A percentile compares a stretch with the other conserved stretches of the same genome.
Evolutionary conservation across 2,797 vertebrate genomes (phyloP).

Genomic region (Acanthis flammea): DNA sequence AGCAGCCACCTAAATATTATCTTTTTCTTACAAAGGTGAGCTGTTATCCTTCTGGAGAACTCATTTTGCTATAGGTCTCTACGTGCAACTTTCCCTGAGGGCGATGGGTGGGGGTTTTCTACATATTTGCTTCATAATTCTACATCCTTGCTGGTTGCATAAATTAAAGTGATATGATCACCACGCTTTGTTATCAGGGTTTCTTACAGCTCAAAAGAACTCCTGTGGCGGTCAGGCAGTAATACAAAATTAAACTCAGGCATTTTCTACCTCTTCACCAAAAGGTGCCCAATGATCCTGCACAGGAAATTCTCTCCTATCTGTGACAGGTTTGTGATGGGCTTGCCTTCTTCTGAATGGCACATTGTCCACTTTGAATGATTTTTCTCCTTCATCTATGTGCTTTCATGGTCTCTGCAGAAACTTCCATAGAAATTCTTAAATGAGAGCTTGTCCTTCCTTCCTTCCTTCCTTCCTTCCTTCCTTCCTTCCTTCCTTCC

Average conservation of each 20-base stretch:
- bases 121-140: background rate
- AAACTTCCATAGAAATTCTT: background rate
- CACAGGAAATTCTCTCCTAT: background rate
- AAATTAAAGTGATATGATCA: background rate
- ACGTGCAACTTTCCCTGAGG: background rate
- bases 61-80: background rate
- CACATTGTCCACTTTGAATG: background rate
- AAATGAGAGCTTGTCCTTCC: background rate
- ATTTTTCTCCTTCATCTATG: background rate
- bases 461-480: too few relatives aligned
- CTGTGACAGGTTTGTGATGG: background rate
- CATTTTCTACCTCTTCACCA: background rate
- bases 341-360: background rate
- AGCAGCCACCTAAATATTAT: background rate
- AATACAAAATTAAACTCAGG: background rate
- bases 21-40: background rate
- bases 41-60: background rate
- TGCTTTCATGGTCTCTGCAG: background rate
- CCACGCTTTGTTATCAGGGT: background rate
- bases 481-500: too few relatives aligned
- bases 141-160: background rate
- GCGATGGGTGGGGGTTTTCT: background rate
- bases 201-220: background rate
- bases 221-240: background rate
- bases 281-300: background rate